Evolutionary conservation across 2,113 vertebrate genomes (phyloP).

Genomic region (Indicator indicator): DNA sequence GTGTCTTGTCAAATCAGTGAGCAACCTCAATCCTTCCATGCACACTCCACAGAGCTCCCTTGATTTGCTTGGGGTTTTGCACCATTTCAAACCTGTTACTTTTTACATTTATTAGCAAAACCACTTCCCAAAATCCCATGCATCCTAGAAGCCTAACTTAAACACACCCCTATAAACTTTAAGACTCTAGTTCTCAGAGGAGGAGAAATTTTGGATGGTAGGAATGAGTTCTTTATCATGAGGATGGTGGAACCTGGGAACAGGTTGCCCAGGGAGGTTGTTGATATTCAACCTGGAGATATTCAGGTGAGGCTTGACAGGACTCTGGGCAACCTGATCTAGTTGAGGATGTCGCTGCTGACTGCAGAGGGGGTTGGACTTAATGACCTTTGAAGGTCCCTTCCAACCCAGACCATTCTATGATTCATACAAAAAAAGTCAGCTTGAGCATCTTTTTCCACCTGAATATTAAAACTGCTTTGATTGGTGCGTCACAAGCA

Average conservation of each 20-base stretch:
- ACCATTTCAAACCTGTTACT: neutral
- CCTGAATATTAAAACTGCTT: neutral
- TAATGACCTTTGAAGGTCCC: no score
- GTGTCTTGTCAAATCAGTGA: neutral
- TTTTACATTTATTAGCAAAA: neutral
- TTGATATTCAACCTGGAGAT: no score
- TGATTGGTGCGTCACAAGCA: neutral
- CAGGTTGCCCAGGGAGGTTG: no score
- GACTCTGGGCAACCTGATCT: no score
- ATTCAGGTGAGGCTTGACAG: no score
- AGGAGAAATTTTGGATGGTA: neutral
- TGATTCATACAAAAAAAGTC: neutral
- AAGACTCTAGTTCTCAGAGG: neutral
- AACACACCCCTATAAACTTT: neutral
- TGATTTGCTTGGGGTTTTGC: neutral
- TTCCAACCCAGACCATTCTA: no score
- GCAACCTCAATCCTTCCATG: rapidly evolving
- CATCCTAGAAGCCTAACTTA: neutral
- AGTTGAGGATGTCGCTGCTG: no score
- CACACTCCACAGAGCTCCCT: neutral
- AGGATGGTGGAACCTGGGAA: no score
- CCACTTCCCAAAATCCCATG: neutral
- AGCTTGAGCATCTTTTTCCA: neutral
- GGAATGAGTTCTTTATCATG: no score
- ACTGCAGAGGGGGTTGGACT: no score